Evolutionary conservation across 2,113 vertebrate species (phyloP).

Genomic region (Lontra canadensis): DNA sequence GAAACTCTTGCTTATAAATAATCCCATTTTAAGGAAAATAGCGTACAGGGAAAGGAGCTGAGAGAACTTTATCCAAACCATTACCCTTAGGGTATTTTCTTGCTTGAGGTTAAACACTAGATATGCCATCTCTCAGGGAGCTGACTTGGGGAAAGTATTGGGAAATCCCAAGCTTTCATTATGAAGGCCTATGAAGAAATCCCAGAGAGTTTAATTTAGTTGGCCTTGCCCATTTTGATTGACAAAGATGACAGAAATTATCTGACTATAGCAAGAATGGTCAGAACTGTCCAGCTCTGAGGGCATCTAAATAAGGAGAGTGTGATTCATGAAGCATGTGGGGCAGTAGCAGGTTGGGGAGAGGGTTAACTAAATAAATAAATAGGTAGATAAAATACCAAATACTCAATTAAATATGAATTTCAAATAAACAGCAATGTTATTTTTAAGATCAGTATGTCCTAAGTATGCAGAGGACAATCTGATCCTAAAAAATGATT

Average conservation of each 20-base stretch:
- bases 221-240: not conserved
- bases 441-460: not conserved
- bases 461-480: not conserved
- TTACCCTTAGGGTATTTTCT: not conserved
- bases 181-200: not conserved
- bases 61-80: not conserved
- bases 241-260: not conserved
- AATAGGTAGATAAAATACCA: not conserved
- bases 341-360: not conserved
- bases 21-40: not conserved
- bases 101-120: not conserved
- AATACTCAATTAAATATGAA: not conserved
- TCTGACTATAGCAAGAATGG: not conserved
- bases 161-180: not conserved
- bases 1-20: not conserved
- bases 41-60: not conserved
- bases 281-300: not conserved
- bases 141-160: not conserved
- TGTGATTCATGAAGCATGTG: not conserved
- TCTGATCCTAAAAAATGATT: not conserved
- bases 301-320: not conserved
- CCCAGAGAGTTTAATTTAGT: not conserved
- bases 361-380: not conserved
- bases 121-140: not conserved
- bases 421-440: not conserved